These are phyloP conservation scores for Polietes domitor DNA, from an alignment of 2,888 invertebrate species.

Conservation along the genomic window DNA sequence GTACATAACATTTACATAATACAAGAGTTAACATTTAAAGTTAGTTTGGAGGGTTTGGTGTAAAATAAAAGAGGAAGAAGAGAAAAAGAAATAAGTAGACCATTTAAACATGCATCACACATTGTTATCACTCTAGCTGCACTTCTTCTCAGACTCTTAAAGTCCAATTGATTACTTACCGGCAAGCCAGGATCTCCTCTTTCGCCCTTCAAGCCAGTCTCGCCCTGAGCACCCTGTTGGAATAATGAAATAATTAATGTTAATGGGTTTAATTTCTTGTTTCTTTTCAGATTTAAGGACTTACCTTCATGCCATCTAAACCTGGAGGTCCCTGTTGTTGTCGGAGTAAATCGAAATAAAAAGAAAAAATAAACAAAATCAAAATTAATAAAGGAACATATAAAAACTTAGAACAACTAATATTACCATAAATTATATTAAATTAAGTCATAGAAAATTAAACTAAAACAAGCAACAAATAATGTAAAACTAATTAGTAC, in stretches of 20 bases:
- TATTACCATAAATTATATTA: slow-evolving; percentile 10
- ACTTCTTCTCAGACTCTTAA: slow-evolving; percentile 3
- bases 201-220: slow-evolving; percentile 95
- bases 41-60: slow-evolving; percentile 61
- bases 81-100: slow-evolving; percentile 56
- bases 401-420: no score
- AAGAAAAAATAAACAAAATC: slow-evolving; percentile 57
- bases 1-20: slow-evolving; percentile 53
- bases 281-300: background rate
- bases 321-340: slow-evolving; percentile 91
- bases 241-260: slow-evolving; percentile 20
- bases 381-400: slow-evolving; percentile 6
- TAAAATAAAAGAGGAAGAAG: slow-evolving; percentile 68
- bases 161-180: slow-evolving; percentile 84
- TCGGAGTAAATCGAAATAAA: slow-evolving; percentile 66
- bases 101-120: slow-evolving; percentile 51
- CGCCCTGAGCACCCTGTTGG: slow-evolving; percentile 94
- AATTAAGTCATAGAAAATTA: background rate
- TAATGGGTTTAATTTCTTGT: background rate
- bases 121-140: background rate
- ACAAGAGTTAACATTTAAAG: slow-evolving; percentile 22
- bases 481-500: background rate
- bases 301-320: slow-evolving; percentile 97
- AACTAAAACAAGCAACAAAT: slow-evolving; percentile 31
- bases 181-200: slow-evolving; percentile 96